Conservation (phyloP, 2,888 invertebrate species). For the Melipona bicolor region DNA sequence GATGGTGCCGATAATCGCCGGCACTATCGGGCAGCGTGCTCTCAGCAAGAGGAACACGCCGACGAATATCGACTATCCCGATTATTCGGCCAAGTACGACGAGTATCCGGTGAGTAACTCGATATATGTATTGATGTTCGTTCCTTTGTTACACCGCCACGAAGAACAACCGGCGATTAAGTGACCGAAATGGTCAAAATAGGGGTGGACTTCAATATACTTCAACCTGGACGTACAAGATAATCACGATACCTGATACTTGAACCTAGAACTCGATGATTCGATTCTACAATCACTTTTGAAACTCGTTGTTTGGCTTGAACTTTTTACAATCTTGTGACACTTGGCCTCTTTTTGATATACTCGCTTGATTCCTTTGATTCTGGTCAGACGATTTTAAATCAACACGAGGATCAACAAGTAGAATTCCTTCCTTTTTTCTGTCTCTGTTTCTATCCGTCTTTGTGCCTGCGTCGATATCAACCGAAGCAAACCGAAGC, state of each 20-base stretch:
- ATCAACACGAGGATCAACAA: slow-evolving; percentile 23
- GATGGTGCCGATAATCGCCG: slow-evolving; percentile 58
- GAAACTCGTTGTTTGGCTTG: no score
- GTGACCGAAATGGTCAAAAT: no score
- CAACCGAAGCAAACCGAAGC: neutral
- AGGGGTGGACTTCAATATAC: no score
- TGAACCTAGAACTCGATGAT: no score
- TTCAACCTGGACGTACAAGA: no score
- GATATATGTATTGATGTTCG: neutral
- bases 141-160: neutral
- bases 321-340: no score
- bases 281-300: no score
- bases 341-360: no score
- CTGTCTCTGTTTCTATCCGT: neutral
- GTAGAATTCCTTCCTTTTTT: neutral
- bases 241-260: no score
- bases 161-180: neutral
- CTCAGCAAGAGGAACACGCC: slow-evolving; percentile 43
- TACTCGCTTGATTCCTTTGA: no score
- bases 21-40: slow-evolving; percentile 54
- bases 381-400: neutral
- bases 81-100: slow-evolving; percentile 59
- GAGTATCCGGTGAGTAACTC: slow-evolving; percentile 65
- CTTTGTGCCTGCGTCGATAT: neutral
- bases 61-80: slow-evolving; percentile 45